Conservation (phyloP, 2,888 invertebrate genomes). For the Helicoverpa assulta region DNA sequence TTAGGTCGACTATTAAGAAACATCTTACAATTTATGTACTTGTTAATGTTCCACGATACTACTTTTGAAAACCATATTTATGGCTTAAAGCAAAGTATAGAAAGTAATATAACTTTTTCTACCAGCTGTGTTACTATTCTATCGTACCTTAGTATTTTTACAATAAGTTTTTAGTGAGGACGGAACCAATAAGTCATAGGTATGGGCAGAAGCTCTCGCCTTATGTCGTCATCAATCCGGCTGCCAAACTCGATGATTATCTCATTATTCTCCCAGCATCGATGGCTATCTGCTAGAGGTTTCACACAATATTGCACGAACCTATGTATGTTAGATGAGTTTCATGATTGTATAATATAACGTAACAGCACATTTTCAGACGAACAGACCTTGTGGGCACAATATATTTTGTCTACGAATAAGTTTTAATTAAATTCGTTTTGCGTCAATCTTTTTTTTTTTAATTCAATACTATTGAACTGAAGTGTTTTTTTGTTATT, state of each 20-base stretch:
- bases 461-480: no score
- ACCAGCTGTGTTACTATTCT: no score
- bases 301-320: constrained; percentile 36
- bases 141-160: constrained; percentile 12
- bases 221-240: constrained; percentile 48
- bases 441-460: no score
- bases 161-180: constrained; percentile 24
- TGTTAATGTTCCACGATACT: no score
- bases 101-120: no score
- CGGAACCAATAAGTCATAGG: constrained; percentile 35
- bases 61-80: no score
- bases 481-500: no score
- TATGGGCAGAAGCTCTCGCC: constrained; percentile 21
- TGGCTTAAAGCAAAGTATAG: no score
- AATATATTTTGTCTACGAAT: background rate
- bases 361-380: background rate
- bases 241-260: constrained; percentile 52
- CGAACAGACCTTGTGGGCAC: background rate
- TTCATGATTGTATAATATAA: constrained; percentile 14
- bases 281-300: constrained; percentile 42
- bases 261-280: constrained; percentile 52
- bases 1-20: no score
- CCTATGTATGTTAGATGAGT: constrained; percentile 22
- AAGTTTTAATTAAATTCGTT: background rate
- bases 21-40: no score